Evolutionary conservation across 2,888 invertebrate genomes (phyloP).

Genomic region (Chirona hameri): DNA sequence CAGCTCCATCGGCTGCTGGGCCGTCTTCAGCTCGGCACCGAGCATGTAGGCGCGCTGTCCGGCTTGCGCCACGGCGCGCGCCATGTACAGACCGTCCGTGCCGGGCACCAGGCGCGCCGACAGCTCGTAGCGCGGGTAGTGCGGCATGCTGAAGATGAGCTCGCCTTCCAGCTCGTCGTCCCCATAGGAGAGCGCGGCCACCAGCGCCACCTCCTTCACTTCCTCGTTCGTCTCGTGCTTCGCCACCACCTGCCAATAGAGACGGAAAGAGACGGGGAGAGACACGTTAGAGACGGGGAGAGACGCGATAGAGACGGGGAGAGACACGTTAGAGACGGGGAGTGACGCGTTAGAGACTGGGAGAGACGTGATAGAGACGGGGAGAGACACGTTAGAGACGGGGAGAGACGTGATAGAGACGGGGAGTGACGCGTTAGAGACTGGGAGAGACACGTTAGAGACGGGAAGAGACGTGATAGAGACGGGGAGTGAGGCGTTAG

Average conservation of each 20-base stretch:
- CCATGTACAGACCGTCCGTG: neutral
- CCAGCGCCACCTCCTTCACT: neutral
- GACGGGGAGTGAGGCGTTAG: too few species aligned
- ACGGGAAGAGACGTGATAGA: too few species aligned
- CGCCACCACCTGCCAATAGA: neutral
- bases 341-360: too few species aligned
- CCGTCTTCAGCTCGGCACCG: neutral
- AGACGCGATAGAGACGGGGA: too few species aligned
- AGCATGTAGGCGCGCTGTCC: neutral
- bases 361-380: too few species aligned
- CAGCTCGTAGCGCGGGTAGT: neutral
- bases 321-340: too few species aligned
- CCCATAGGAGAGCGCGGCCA: neutral
- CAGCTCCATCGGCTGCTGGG: neutral
- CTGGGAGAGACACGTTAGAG: too few species aligned
- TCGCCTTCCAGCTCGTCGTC: neutral
- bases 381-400: too few species aligned
- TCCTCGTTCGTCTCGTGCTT: neutral
- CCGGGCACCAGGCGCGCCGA: constrained; percentile 1
- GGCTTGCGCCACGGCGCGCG: neutral
- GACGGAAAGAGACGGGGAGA: too few species aligned
- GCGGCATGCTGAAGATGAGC: neutral
- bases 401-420: too few species aligned
- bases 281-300: too few species aligned
- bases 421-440: too few species aligned